Conservation (phyloP, 2,113 vertebrate species). For the Apteryx mantelli region DNA sequence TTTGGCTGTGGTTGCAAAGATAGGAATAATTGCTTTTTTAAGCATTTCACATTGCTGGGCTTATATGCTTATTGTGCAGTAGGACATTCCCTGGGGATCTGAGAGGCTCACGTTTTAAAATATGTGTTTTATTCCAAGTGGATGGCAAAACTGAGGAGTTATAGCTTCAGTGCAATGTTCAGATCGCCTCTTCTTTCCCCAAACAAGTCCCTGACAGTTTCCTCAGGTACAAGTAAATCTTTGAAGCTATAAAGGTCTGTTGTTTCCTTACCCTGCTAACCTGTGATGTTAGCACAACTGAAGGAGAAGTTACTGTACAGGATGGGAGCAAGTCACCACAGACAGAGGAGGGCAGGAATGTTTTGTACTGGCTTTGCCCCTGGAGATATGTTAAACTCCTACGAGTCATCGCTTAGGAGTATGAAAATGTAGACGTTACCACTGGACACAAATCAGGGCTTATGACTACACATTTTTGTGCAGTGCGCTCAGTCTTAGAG, state of each 20-base stretch:
- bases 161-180: not conserved
- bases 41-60: not conserved
- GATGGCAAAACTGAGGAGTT: not conserved
- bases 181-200: not conserved
- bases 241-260: not conserved
- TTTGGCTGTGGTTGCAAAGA: not conserved
- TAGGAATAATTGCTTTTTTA: not conserved
- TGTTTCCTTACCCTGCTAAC: not conserved
- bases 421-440: not conserved
- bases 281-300: not conserved
- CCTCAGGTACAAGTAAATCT: not conserved
- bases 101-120: not conserved
- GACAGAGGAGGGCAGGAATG: not conserved
- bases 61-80: not conserved
- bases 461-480: not conserved
- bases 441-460: not conserved
- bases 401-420: not conserved
- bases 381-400: not conserved
- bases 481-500: not conserved
- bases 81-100: not conserved
- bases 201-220: not conserved
- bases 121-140: not conserved
- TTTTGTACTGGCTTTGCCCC: not conserved
- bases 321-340: not conserved
- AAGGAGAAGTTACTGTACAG: not conserved